Evolutionary conservation across 1,140 invertebrate species (phyloP), one percentile per base, ranked within the genome.

Genomic region (Drosophila rufa): DNA sequence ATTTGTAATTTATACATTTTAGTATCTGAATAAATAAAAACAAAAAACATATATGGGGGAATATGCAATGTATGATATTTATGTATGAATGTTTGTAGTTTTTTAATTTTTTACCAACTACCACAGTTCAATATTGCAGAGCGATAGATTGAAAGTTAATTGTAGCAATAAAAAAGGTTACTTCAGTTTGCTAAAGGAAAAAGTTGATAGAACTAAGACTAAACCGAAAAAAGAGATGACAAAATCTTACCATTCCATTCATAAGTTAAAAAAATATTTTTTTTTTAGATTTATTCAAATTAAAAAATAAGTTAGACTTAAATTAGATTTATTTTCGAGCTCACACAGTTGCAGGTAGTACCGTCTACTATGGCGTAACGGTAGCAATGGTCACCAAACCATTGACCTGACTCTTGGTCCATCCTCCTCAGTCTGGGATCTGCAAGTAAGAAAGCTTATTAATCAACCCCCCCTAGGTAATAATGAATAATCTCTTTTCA

Each of bases 311-410:
- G 19, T 22, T 22, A 22, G 30, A 1, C 3, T 17, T 22, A 40
- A 14, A n/a, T 12, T 33, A 11, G 4, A 27, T 38, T 11, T 15
- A n/a, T n/a, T 22, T 57, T 47, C 7, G 12, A 27, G 55, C 58
- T 60, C 76, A 61, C 61, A 81, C 85, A 92, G 92, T 42, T 71
- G 86, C 92, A 92, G 92, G 92, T 92, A 92, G 92, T 92, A 92
- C 92, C 92, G 92, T 92, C 89, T 92, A 92, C 90, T 92, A 92
- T 81, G 73, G 51, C 47, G 68, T 91, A 91, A 92, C 92, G 92
- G 90, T 92, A 92, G 92, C 92, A 91, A 90, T 91, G 82, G 79
- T 53, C 6, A 14, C n/a, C 12, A 11, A 58, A 67, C 81, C 91
- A 92, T 73, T 79, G 92, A 92, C 92, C 92, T 92, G 92, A 92